A percentile compares a stretch with the other conserved stretches of the same genome.
phyloP scores from a whole-genome alignment of 1,140 invertebrate species.

The Antheraea pernyi region DNA sequence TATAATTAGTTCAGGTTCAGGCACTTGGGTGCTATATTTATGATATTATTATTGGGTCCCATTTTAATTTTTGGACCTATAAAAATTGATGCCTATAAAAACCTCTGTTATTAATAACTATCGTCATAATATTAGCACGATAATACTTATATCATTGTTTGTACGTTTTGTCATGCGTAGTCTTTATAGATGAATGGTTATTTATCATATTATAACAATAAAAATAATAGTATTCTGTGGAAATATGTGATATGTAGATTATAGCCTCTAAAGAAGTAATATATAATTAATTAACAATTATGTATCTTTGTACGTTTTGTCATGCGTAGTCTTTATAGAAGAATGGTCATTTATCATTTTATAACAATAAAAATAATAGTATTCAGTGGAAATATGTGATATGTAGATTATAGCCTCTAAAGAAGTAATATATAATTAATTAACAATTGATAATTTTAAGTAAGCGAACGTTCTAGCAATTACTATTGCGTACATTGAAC shows the following conservation, averaged over 20 bases:
- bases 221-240: background rate
- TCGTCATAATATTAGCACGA: background rate
- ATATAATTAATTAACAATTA: background rate
- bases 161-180: background rate
- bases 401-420: conserved; percentile 10
- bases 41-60: background rate
- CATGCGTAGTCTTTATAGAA: background rate
- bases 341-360: background rate
- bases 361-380: background rate
- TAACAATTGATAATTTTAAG: background rate
- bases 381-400: background rate
- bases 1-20: conserved; percentile 6
- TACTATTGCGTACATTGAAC: conserved; percentile 5
- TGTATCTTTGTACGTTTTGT: background rate
- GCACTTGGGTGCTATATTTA: conserved; percentile 3
- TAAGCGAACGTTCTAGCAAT: conserved; percentile 6
- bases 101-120: background rate
- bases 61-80: background rate
- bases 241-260: background rate
- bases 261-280: conserved; percentile 11
- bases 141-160: background rate
- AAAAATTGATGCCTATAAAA: background rate
- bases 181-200: background rate
- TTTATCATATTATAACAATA: background rate
- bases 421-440: conserved; percentile 6